A percentile compares a stretch with the other conserved stretches of the same genome.
Conservation (phyloP, 2,888 invertebrate genomes). For the Leptinotarsa peninsularis region DNA sequence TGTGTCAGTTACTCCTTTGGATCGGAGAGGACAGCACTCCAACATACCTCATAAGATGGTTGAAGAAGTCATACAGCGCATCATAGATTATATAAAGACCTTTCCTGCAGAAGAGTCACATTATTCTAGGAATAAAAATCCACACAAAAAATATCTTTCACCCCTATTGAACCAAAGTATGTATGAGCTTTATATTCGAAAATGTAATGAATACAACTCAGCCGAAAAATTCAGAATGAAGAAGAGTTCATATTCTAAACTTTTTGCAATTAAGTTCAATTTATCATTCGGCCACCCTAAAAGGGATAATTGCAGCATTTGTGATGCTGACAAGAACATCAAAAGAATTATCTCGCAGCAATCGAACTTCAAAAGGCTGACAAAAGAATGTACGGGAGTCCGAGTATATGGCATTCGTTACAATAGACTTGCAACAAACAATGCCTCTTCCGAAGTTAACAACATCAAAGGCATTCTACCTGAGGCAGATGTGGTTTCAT, state of each 20-base stretch:
- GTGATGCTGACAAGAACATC: constrained; percentile 10
- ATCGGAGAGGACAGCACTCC: not conserved
- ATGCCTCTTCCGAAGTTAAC: constrained; percentile 46
- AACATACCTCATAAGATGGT: not conserved
- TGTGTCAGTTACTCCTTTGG: not conserved
- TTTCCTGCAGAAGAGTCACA: constrained; percentile 35
- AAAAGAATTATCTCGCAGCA: not conserved
- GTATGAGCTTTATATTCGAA: not conserved
- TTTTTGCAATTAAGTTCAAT: not conserved
- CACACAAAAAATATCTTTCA: constrained; percentile 34
- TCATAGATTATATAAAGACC: constrained; percentile 9
- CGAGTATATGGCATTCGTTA: constrained; percentile 28
- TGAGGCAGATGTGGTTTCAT: constrained; percentile 48
- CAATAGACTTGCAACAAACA: constrained; percentile 47
- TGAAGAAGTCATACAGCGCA: too few relatives aligned
- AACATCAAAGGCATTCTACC: constrained; percentile 46
- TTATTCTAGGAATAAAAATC: constrained; percentile 34
- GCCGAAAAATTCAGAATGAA: not conserved
- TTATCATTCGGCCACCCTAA: not conserved
- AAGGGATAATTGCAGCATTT: not conserved
- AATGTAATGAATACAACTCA: not conserved
- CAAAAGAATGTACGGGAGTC: not conserved
- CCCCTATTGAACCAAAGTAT: constrained; percentile 19
- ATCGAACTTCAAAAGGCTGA: not conserved
- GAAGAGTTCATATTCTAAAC: not conserved